Percentiles rank a stretch among this genome's conserved stretches.
Evolutionary conservation across 2,888 invertebrate species (phyloP).

Genomic region (Eurois occulta): DNA sequence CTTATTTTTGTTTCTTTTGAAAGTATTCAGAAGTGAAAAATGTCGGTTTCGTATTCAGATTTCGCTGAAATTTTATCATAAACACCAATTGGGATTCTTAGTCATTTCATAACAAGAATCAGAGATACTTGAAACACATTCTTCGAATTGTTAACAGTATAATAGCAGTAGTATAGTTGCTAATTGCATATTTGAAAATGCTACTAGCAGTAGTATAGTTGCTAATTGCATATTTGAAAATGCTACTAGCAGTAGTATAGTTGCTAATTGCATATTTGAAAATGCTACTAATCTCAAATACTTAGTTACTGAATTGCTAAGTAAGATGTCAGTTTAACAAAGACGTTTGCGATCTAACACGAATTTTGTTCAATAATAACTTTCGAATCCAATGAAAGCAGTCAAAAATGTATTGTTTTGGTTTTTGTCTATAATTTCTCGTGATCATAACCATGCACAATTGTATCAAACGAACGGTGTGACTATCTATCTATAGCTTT

Average conservation of each 20-base stretch:
- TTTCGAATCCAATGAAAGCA: conserved; percentile 74
- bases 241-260: too few species aligned
- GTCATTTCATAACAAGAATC: conserved; percentile 41
- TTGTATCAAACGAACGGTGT: conserved; percentile 64
- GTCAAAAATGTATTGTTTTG: conserved; percentile 71
- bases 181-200: conserved; percentile 44
- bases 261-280: conserved; percentile 41
- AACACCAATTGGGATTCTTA: conserved; percentile 50
- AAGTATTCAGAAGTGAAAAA: conserved; percentile 12
- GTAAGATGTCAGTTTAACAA: conserved; percentile 36
- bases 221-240: conserved; percentile 44
- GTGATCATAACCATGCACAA: conserved; percentile 63
- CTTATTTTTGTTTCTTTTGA: background rate
- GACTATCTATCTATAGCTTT: conserved; percentile 60
- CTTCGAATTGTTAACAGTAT: conserved; percentile 28
- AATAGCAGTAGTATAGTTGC: too few species aligned
- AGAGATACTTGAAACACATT: conserved; percentile 31
- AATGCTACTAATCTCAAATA: conserved; percentile 33
- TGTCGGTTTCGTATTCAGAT: conserved; percentile 4
- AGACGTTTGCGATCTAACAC: conserved; percentile 42
- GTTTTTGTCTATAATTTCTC: conserved; percentile 73
- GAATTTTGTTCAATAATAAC: conserved; percentile 61
- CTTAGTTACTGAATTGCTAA: conserved; percentile 42
- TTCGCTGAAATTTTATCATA: conserved; percentile 50
- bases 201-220: too few species aligned